Evolutionary conservation across 1,140 invertebrate species (phyloP).

Genomic region (Bombyx mandarina): DNA sequence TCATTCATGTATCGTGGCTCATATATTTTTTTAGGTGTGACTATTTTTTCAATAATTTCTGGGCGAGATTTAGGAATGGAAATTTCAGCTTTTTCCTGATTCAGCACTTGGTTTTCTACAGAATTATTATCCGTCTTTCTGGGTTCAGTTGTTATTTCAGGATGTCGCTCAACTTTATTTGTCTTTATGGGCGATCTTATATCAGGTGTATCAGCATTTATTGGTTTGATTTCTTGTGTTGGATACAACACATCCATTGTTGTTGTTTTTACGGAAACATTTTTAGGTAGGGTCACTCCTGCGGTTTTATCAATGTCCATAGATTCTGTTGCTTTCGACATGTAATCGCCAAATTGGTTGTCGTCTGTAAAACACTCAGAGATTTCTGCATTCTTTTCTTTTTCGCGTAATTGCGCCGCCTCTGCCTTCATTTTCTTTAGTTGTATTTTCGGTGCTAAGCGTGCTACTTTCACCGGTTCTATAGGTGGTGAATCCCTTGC

Average conservation of each 20-base stretch:
- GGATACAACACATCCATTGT: conserved; percentile 24
- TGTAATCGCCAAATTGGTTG: conserved; percentile 5
- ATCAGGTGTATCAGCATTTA: conserved; percentile 16
- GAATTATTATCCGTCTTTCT: background rate
- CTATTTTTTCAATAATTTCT: no score
- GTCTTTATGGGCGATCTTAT: background rate
- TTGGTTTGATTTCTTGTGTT: conserved; percentile 32
- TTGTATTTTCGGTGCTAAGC: conserved; percentile 65
- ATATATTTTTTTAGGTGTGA: conserved; percentile 9
- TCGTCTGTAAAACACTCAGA: conserved; percentile 6
- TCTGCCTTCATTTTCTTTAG: conserved; percentile 67
- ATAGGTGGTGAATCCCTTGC: conserved; percentile 45
- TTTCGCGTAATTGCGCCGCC: conserved; percentile 42
- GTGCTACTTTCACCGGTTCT: conserved; percentile 54
- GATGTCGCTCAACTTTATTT: background rate
- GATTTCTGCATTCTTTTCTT: conserved; percentile 34
- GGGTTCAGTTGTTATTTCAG: background rate
- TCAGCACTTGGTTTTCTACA: background rate
- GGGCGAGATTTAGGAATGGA: no score
- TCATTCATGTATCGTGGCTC: conserved; percentile 46
- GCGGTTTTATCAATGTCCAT: background rate
- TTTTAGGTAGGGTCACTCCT: background rate
- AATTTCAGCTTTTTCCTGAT: background rate
- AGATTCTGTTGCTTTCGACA: background rate
- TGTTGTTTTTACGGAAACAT: background rate